Percentiles rank a stretch among this genome's conserved stretches.
These are phyloP conservation scores for Lutjanus argentimaculatus DNA, from an alignment of 2,797 vertebrate species.

Conservation along the genomic window DNA sequence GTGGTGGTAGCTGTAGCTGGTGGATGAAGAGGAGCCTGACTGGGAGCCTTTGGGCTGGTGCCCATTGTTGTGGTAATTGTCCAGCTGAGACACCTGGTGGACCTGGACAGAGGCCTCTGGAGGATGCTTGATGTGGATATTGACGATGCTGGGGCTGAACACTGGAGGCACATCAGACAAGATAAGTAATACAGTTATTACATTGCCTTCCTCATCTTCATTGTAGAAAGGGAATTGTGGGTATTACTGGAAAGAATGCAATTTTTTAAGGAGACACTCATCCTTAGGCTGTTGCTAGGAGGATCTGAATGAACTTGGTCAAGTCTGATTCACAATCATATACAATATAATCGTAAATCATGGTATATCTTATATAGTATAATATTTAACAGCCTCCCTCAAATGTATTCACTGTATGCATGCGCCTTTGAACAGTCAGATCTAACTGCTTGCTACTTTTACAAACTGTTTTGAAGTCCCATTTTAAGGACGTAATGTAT, in stretches of 20 bases:
- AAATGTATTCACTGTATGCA: too few relatives aligned
- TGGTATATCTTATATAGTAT: too few relatives aligned
- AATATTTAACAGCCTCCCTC: too few relatives aligned
- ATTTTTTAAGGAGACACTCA: too few relatives aligned
- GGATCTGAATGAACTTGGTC: too few relatives aligned
- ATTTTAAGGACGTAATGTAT: too few relatives aligned
- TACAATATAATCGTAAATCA: too few relatives aligned
- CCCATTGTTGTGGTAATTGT: constrained; percentile 83
- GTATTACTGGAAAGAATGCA: neutral
- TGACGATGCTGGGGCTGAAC: constrained; percentile 93
- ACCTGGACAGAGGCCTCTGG: constrained; percentile 98
- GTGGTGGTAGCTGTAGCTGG: constrained; percentile 88
- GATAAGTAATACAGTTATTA: neutral
- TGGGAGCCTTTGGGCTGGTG: constrained; percentile 86
- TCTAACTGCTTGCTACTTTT: too few relatives aligned
- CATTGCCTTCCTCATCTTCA: neutral
- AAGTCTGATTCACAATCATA: too few relatives aligned
- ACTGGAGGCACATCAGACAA: constrained; percentile 77
- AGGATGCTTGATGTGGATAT: constrained; percentile 98
- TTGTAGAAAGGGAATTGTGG: neutral
- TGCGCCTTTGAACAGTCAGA: too few relatives aligned
- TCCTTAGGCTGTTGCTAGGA: too few relatives aligned
- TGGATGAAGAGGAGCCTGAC: constrained; percentile 82
- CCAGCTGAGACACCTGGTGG: constrained; percentile 96
- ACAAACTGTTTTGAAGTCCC: too few relatives aligned